phyloP scores from a whole-genome alignment of 2,888 invertebrate genomes.

The Matsumyia berberina region DNA sequence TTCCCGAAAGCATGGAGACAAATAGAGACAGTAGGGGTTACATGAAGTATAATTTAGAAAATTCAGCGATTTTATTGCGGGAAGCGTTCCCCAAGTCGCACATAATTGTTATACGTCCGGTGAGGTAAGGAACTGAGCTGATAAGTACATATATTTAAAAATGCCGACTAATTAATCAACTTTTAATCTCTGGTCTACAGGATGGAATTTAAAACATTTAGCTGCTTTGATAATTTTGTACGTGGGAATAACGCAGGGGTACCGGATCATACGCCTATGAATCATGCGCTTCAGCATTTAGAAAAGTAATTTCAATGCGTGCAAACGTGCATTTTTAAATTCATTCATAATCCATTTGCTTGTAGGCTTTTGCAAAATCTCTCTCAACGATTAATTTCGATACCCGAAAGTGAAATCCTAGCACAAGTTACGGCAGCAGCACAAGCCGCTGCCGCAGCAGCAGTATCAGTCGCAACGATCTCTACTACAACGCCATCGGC shows the following conservation, averaged over 20 bases:
- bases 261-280: conserved; percentile 90
- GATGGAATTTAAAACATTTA: conserved; percentile 93
- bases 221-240: conserved; percentile 95
- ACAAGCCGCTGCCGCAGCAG: conserved; percentile 82
- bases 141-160: conserved; percentile 16
- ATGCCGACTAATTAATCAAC: conserved; percentile 8
- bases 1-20: conserved; percentile 91
- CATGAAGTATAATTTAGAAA: conserved; percentile 92
- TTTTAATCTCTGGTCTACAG: conserved; percentile 83
- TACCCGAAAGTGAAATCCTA: conserved; percentile 86
- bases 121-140: conserved; percentile 85
- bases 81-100: conserved; percentile 89
- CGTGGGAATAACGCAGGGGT: conserved; percentile 92
- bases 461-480: conserved; percentile 79
- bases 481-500: conserved; percentile 78
- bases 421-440: conserved; percentile 84
- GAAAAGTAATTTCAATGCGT: conserved; percentile 86
- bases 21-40: conserved; percentile 91
- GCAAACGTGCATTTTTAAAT: neutral
- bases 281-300: conserved; percentile 90
- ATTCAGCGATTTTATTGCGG: conserved; percentile 89
- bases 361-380: conserved; percentile 86
- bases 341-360: neutral
- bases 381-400: conserved; percentile 85
- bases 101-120: conserved; percentile 89